phyloP scores from a whole-genome alignment of 2,797 vertebrate genomes.

The Anas georgica region DNA sequence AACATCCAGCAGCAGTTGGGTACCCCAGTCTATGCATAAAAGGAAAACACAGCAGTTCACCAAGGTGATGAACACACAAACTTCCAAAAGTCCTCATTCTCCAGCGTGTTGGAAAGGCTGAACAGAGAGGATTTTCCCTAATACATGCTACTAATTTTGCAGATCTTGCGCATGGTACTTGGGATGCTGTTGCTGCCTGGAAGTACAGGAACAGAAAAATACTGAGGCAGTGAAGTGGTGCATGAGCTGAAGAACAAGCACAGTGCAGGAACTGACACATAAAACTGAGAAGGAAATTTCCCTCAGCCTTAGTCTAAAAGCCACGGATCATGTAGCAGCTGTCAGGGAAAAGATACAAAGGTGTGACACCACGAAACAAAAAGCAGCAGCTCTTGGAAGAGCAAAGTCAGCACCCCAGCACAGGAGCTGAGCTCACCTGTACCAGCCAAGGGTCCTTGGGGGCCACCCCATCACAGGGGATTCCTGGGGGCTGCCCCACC shows the following conservation, averaged over 20 bases:
- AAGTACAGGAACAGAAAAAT: not conserved
- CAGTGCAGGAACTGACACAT: accelerated
- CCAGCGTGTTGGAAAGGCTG: accelerated
- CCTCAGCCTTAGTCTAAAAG: not conserved
- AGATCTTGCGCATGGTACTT: not conserved
- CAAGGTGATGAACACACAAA: not conserved
- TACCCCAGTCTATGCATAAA: accelerated
- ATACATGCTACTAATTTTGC: accelerated
- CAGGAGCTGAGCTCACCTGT: not conserved
- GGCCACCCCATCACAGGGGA: accelerated
- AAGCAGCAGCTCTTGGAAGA: not conserved
- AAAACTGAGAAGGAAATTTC: not conserved
- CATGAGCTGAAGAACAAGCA: not conserved
- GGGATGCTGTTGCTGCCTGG: not conserved
- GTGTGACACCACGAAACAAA: accelerated
- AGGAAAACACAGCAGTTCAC: not conserved
- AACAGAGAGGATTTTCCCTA: not conserved
- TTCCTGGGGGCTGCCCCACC: not conserved
- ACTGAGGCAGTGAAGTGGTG: accelerated
- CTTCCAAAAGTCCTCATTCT: accelerated
- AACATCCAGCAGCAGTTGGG: no score
- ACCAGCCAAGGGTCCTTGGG: not conserved
- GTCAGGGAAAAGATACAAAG: not conserved
- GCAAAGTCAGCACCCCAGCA: not conserved
- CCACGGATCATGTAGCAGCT: not conserved